Percentiles rank a stretch among this genome's conserved stretches.
These are phyloP conservation scores for Microcebus griseorufus DNA, from an alignment of 2,113 vertebrate species.

Conservation along the genomic window DNA sequence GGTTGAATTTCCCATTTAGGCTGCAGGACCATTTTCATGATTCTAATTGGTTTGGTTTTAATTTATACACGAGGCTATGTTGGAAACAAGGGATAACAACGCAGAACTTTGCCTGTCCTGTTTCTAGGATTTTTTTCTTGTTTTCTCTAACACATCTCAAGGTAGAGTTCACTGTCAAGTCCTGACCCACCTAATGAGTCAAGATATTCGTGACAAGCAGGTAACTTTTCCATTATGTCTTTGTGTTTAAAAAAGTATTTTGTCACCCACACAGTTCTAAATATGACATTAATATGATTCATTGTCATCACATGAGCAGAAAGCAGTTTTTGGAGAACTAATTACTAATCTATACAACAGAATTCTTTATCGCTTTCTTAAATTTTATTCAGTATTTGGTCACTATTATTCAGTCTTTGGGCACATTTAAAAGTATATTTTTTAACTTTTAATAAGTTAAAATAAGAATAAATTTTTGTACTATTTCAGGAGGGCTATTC, in stretches of 20 bases:
- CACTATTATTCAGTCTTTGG: background rate
- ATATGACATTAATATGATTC: constrained; percentile 65
- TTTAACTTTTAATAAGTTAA: constrained; percentile 33
- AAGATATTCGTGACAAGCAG: constrained; percentile 44
- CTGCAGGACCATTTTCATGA: background rate
- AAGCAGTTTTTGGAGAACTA: constrained; percentile 10
- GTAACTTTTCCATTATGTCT: constrained; percentile 34
- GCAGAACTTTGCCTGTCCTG: background rate
- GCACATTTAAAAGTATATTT: constrained; percentile 20
- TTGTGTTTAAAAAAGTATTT: constrained; percentile 42
- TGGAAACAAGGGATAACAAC: background rate
- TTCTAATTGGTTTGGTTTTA: background rate
- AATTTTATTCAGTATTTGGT: background rate
- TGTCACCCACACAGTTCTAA: constrained; percentile 49
- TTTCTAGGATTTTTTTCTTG: background rate
- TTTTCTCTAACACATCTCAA: background rate
- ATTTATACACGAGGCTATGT: background rate
- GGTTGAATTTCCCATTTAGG: background rate
- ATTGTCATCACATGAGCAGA: background rate
- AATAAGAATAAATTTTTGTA: background rate
- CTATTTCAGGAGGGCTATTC: background rate
- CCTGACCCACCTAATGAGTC: constrained; percentile 33
- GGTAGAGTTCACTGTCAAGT: constrained; percentile 4
- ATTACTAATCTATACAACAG: constrained; percentile 7
- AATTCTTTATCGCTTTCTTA: constrained; percentile 21